A percentile compares a stretch with the other conserved stretches of the same genome.
phyloP scores from a whole-genome alignment of 2,888 invertebrate genomes.

The Mythimna pallens region DNA sequence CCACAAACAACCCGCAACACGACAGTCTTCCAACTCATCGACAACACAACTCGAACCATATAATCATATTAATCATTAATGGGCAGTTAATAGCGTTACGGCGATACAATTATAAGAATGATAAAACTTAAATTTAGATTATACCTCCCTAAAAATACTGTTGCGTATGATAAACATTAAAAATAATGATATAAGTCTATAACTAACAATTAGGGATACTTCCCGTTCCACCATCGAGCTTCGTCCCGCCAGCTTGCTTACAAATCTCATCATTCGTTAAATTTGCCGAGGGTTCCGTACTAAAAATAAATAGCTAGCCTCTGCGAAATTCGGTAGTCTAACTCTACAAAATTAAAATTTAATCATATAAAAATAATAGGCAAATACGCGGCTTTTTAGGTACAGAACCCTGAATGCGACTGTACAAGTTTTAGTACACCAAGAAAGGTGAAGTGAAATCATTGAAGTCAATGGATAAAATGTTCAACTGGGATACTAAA shows the following conservation, averaged over 20 bases:
- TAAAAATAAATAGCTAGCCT: conserved; percentile 59
- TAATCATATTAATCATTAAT: conserved; percentile 52
- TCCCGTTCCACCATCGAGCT: conserved; percentile 66
- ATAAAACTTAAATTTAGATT: conserved; percentile 87
- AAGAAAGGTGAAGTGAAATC: conserved; percentile 45
- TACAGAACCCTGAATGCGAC: conserved; percentile 64
- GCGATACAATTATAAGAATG: conserved; percentile 72
- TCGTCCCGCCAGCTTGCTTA: conserved; percentile 68
- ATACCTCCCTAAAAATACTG: conserved; percentile 89
- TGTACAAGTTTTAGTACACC: conserved; percentile 65
- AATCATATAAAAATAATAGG: conserved; percentile 52
- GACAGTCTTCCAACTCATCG: conserved; percentile 65
- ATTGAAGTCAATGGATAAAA: conserved; percentile 37
- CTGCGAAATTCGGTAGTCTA: conserved; percentile 42
- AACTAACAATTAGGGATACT: conserved; percentile 80
- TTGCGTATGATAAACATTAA: conserved; percentile 88
- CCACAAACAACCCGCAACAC: conserved; percentile 68
- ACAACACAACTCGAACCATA: conserved; percentile 58
- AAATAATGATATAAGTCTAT: conserved; percentile 90
- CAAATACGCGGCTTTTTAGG: conserved; percentile 55
- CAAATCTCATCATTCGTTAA: conserved; percentile 54
- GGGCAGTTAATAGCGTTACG: conserved; percentile 78
- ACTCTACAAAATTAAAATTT: conserved; percentile 39
- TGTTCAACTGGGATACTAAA: conserved; percentile 63
- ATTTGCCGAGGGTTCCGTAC: conserved; percentile 65